Evolutionary conservation across 1,140 invertebrate genomes (phyloP).

Genomic region (Polypedilum vanderplanki): DNA sequence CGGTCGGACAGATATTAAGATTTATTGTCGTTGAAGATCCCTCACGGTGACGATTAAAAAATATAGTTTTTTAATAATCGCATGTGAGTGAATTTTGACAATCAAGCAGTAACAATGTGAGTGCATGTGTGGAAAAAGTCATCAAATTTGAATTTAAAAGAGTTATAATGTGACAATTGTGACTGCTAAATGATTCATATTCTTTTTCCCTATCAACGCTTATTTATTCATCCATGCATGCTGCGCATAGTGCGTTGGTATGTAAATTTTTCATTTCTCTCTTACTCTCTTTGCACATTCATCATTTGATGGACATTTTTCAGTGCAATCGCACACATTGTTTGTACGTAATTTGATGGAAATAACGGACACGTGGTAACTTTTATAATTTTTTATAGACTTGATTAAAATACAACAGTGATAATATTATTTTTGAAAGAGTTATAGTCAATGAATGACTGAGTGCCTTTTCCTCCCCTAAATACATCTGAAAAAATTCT

Average conservation of each 20-base stretch:
- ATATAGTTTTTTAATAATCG: too few relatives aligned
- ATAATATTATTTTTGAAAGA: too few relatives aligned
- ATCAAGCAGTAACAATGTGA: too few relatives aligned
- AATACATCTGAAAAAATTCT: too few relatives aligned
- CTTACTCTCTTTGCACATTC: background rate
- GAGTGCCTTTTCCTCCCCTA: too few relatives aligned
- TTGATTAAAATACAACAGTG: too few relatives aligned
- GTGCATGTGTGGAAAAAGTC: slow-evolving; percentile 1
- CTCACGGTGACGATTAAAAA: too few relatives aligned
- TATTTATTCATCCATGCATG: background rate
- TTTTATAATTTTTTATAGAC: background rate
- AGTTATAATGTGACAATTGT: background rate
- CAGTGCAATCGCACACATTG: background rate
- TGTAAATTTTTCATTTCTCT: background rate
- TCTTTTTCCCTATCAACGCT: background rate
- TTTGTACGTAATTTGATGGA: slow-evolving; percentile 13
- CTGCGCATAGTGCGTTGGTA: background rate
- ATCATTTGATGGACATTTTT: slow-evolving; percentile 13
- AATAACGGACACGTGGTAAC: slow-evolving; percentile 7
- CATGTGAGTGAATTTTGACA: too few relatives aligned
- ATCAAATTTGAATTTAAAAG: slow-evolving; percentile 6
- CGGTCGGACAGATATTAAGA: too few relatives aligned
- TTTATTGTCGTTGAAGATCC: too few relatives aligned
- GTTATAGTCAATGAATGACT: too few relatives aligned
- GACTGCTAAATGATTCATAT: background rate